Evolutionary conservation across 2,797 vertebrate species (phyloP), one percentile per base, ranked within the genome.

Genomic region (Podarcis lilfordi): DNA sequence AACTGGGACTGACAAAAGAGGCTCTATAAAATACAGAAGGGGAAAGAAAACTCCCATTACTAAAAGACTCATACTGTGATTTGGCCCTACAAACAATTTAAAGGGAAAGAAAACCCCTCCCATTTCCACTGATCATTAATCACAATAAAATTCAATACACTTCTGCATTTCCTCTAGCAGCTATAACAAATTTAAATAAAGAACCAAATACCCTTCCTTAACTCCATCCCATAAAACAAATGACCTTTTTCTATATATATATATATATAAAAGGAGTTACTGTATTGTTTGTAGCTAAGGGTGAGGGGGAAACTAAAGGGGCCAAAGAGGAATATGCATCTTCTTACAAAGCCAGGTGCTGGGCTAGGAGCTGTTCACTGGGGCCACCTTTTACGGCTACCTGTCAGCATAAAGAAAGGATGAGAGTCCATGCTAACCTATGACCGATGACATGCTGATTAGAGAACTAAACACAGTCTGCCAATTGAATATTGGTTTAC

Each of bases 1-100:
- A 96, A 98, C 94, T 79, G 98, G 93, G 80, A 97, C 96, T 93
- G 97, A 96, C 95, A 98, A 95, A 89, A 97, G 96, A 88, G 98
- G 95, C 74, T 98, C 98, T 98, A 96, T 84, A 94, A 96, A 96
- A 95, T 92, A 93, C 96, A 96, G 92, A 95, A 91, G 94, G 32
- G 75, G 9, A 8, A 25, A 8, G 87, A 55, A 94, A 90, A 71
- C 85, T 94, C 90, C 89, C 80, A 92, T 96, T 91, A 95, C 82
- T 86, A 89, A 91, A 89, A 94, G 94, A 45, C 88, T 94, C 95
- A 94, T 89, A 95, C 95, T 96, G 95, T 95, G 95, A 95, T 94
- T 95, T 95, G 93, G 89, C 91, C 91, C 13, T 93, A 95, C 90
- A 92, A 95, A 92, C 93, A 94, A 90, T 74, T 23, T 37, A 80